Evolutionary conservation across 2,888 invertebrate genomes (phyloP), one percentile per base, ranked within the genome.

Genomic region (Ypsolopha sequella): DNA sequence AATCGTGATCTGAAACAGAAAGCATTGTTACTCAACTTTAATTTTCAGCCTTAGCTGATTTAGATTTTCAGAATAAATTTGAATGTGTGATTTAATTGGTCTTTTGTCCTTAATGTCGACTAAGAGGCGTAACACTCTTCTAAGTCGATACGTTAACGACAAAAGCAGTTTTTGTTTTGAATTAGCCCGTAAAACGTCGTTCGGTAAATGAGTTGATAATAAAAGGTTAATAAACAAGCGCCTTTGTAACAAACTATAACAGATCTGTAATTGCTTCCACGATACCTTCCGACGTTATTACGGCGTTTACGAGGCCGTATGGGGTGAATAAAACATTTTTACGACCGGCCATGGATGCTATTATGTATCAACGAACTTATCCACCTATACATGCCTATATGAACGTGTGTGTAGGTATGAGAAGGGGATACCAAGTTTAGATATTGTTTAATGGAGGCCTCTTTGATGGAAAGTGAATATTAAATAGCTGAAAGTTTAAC

Each of bases 251-350:
- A 85, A 85, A 85, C 86, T 86, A 85, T 86, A 85, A 85, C 85
- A 85, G 86, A 85, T 86, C 81, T 73, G 85, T 86, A 86, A 86
- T 86, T 86, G 86, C 82, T 82, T 82, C 80, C 78, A 80, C 85
- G 82, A 84, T 85, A 80, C 85, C 85, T 85, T 73, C 82, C 80
- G 76, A 77, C 82, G 84, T 86, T 85, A 86, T 86, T 85, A 86
- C 86, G 80, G 77, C 82, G 84, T 86, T 86, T 84, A 86, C 86
- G 86, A 85, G 77, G 80, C 80, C 82, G 85, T 84, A 85, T 84
- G 84, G 85, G 85, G 84, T 78, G 84, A 84, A 85, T 86, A 85
- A 86, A 86, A 82, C 86, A 85, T 85, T 84, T 85, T 86, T 86
- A 86, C 85, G 85, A 84, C 71, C 84, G 81, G 78, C 82, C 82